A percentile compares a stretch with the other conserved stretches of the same genome.
Conservation (phyloP, 2,113 vertebrate genomes). For the human region DNA sequence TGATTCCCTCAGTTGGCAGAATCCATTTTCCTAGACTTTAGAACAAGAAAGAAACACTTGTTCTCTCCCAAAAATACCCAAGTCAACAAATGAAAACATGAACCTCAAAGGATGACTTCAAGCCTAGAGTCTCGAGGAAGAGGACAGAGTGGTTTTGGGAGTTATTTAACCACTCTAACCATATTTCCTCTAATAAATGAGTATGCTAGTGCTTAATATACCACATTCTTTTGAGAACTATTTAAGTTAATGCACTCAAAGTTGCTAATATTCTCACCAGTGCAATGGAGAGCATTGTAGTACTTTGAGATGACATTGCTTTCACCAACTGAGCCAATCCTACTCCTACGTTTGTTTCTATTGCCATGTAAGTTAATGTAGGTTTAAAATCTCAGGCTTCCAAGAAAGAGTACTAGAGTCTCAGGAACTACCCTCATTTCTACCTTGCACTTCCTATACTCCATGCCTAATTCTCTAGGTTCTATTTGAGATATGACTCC, state of each 20-base stretch:
- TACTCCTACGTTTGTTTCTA: no score
- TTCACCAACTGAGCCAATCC: not conserved
- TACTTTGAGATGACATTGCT: fast-evolving
- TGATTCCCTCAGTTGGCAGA: not conserved
- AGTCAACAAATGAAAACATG: not conserved
- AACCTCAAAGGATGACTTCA: not conserved
- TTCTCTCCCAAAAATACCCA: not conserved
- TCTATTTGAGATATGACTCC: not conserved
- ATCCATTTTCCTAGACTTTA: not conserved
- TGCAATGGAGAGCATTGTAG: no score
- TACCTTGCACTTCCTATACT: fast-evolving
- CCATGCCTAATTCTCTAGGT: no score
- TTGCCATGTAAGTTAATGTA: no score
- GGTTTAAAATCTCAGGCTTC: not conserved
- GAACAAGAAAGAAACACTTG: not conserved
- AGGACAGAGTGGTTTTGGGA: not conserved
- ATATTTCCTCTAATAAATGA: not conserved
- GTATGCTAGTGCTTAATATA: not conserved
- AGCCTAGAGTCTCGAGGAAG: not conserved
- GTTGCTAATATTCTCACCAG: not conserved
- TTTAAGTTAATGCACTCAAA: not conserved
- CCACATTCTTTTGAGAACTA: not conserved
- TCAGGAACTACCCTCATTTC: not conserved
- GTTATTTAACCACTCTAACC: not conserved
- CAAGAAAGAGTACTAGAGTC: not conserved